Evolutionary conservation across 2,113 vertebrate species (phyloP).

Genomic region (Micronisus gabar): DNA sequence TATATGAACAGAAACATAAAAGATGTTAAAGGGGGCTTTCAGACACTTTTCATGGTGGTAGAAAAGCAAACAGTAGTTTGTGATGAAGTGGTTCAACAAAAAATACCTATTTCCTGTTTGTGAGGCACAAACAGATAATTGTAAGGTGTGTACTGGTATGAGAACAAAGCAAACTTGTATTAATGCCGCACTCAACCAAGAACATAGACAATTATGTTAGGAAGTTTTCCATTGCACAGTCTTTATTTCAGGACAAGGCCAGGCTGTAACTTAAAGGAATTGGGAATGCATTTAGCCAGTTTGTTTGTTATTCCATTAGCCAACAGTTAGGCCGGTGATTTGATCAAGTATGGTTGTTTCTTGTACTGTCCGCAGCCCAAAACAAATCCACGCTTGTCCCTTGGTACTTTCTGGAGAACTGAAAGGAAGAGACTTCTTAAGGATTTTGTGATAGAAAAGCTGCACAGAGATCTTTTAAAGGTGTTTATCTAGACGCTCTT

Average conservation of each 20-base stretch:
- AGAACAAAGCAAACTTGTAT: neutral
- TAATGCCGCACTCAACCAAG: neutral
- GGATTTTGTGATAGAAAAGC: slow-evolving; percentile 64
- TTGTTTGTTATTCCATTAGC: slow-evolving; percentile 45
- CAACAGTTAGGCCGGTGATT: slow-evolving; percentile 53
- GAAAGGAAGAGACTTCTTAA: slow-evolving; percentile 66
- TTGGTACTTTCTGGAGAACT: slow-evolving; percentile 66
- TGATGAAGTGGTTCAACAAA: neutral
- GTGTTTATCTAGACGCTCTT: slow-evolving; percentile 58
- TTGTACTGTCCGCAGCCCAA: slow-evolving; percentile 56
- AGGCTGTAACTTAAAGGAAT: slow-evolving; percentile 48
- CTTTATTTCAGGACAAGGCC: slow-evolving; percentile 46
- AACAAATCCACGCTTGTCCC: slow-evolving; percentile 63
- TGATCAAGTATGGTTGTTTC: slow-evolving; percentile 57
- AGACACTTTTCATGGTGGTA: neutral
- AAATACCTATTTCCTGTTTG: neutral
- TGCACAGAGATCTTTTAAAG: slow-evolving; percentile 66
- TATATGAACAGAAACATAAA: neutral
- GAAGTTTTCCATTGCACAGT: neutral
- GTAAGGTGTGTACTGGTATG: neutral
- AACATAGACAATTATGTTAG: neutral
- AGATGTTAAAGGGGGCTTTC: neutral
- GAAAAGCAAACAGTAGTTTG: neutral
- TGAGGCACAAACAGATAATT: neutral
- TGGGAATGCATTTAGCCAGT: slow-evolving; percentile 39